Base-by-base conservation (phyloP, 2,888 invertebrate species). In the Orchesella flavescens region DNA sequence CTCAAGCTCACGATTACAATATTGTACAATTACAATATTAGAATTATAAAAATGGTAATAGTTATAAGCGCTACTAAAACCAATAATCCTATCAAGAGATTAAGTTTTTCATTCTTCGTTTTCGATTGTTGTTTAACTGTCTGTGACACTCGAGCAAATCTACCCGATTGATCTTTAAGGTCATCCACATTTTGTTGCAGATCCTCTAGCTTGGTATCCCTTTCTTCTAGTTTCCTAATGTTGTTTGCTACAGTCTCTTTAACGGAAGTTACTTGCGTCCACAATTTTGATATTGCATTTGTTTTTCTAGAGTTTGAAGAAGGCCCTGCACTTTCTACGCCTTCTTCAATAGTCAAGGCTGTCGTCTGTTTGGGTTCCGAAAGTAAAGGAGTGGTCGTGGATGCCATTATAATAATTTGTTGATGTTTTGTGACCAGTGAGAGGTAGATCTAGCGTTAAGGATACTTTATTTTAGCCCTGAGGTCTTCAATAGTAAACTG, bases 51-150 rank as follows among this genome's bases (percentile, higher is more conserved):
- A 2, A 17, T 12, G 1, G 49, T 7, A 1, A 24, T 15, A 21
- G 76, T 21, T 7, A 82, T 0, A 61, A 71, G 46, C 12, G 65
- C n/a, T 10, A 23, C 12, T 21, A 71, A 15, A n/a, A n/a, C 15
- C 34, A 57, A 77, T 21, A 61, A 19, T 13, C 19, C 59, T 17
- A 77, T 34, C 49, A 66, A 59, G 7, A 66, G 65, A 23, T 10
- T 75, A 5, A 72, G 34, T 17, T 63, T 65, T 19, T 46, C 55
- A 15, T 83, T 59, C 34, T 66, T 66, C 23, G 46, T 21, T 49
- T 77, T 12, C 19, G 57, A 34, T 9, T 49, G 21, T 0, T 55
- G 23, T 7, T 34, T 44, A 17, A 81, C 4, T 19, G 44, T 46
- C 5, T 17, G 13, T 24, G 83, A 24, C 0, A 4, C 43, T 15